Conservation (phyloP, 2,888 invertebrate species). For the Xestia rhomboidea region DNA sequence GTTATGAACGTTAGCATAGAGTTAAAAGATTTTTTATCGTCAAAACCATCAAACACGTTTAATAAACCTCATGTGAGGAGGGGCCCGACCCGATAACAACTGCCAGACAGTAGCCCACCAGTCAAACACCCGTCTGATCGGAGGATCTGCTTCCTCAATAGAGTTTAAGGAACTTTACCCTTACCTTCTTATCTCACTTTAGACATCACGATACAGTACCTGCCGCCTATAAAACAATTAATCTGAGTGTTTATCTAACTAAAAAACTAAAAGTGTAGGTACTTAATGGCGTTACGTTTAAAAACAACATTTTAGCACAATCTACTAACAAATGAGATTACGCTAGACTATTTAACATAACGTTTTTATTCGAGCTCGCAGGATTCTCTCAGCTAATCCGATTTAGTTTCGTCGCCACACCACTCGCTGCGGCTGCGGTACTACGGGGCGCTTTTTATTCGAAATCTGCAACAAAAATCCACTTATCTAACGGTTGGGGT, state of each 20-base stretch:
- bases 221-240: background rate
- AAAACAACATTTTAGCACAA: constrained; percentile 16
- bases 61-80: background rate
- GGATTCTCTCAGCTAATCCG: constrained; percentile 42
- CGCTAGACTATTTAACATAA: constrained; percentile 22
- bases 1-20: background rate
- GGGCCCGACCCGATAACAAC: no score
- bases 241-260: background rate
- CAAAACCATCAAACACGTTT: background rate
- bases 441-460: background rate
- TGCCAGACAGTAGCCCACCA: background rate
- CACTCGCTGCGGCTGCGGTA: background rate
- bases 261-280: background rate
- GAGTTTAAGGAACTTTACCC: no score
- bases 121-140: background rate
- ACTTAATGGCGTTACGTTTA: background rate
- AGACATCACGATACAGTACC: background rate
- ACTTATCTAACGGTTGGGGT: constrained; percentile 9
- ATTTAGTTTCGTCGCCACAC: constrained; percentile 36
- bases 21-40: background rate
- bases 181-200: no score
- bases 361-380: constrained; percentile 14
- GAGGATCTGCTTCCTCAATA: background rate
- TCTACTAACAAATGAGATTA: constrained; percentile 29
- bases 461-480: constrained; percentile 28